These are phyloP conservation scores for Tenthredo scrophulariae DNA, from an alignment of 2,888 invertebrate species.

Conservation along the genomic window DNA sequence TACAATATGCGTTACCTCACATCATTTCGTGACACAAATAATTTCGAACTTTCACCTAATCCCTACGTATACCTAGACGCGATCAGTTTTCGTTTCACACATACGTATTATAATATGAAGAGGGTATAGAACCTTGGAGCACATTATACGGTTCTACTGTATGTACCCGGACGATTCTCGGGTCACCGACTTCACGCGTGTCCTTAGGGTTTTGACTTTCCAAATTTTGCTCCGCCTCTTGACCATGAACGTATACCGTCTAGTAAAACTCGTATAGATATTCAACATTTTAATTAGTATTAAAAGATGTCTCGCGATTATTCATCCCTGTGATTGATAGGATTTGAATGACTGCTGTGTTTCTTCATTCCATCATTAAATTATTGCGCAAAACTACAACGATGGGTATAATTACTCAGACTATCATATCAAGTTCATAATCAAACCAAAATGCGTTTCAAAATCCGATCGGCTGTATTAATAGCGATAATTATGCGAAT, in stretches of 20 bases:
- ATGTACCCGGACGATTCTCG: slow-evolving; percentile 32
- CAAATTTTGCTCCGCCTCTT: slow-evolving; percentile 51
- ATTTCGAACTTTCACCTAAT: slow-evolving; percentile 37
- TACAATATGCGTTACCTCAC: background rate
- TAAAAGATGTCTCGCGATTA: background rate
- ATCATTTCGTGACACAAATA: slow-evolving; percentile 19
- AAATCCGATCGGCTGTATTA: background rate
- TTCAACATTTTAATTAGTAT: slow-evolving; percentile 40
- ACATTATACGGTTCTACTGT: slow-evolving; percentile 32
- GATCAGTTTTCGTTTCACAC: background rate
- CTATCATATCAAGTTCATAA: background rate
- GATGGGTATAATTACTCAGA: background rate
- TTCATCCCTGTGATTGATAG: background rate
- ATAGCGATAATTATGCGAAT: background rate
- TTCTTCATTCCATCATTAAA: background rate
- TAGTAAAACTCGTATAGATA: slow-evolving; percentile 26
- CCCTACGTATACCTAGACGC: background rate
- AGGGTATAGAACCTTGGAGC: slow-evolving; percentile 6
- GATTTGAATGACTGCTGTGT: background rate
- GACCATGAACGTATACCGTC: slow-evolving; percentile 37
- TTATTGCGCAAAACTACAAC: too few relatives aligned
- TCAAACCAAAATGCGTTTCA: background rate
- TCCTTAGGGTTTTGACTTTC: slow-evolving; percentile 53
- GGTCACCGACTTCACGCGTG: slow-evolving; percentile 52
- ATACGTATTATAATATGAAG: background rate